A percentile compares a stretch with the other conserved stretches of the same genome.
Conservation (phyloP, 2,888 invertebrate species). For the Drosophila lutescens region DNA sequence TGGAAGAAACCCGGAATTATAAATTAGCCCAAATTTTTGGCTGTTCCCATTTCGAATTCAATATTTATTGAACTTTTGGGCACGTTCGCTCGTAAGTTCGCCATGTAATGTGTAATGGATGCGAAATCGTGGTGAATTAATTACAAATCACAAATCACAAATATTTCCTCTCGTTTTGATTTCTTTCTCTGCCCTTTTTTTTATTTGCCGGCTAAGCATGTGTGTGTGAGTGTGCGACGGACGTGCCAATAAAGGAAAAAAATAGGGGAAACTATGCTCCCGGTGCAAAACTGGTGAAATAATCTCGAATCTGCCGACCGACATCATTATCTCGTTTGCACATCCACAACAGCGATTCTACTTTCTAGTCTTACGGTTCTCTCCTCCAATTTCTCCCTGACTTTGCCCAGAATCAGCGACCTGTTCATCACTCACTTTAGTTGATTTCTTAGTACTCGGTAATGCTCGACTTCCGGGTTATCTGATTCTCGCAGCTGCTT, state of each 20-base stretch:
- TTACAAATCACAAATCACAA: slow-evolving; percentile 30
- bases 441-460: neutral
- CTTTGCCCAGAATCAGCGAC: slow-evolving; percentile 66
- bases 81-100: slow-evolving; percentile 12
- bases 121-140: slow-evolving; percentile 17
- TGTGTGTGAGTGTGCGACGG: slow-evolving; percentile 35
- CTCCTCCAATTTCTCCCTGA: slow-evolving; percentile 69
- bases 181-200: slow-evolving; percentile 23
- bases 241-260: slow-evolving; percentile 42
- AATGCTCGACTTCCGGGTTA: slow-evolving; percentile 31
- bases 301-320: slow-evolving; percentile 37
- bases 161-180: slow-evolving; percentile 24
- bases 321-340: slow-evolving; percentile 17
- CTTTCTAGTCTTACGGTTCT: slow-evolving; percentile 59
- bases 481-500: slow-evolving; percentile 10
- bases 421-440: slow-evolving; percentile 59
- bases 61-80: slow-evolving; percentile 13
- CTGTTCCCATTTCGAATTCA: slow-evolving; percentile 1
- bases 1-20: slow-evolving; percentile 13
- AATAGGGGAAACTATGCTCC: slow-evolving; percentile 39
- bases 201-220: slow-evolving; percentile 56
- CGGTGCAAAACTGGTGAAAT: slow-evolving; percentile 68
- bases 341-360: slow-evolving; percentile 39
- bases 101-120: slow-evolving; percentile 27
- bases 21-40: slow-evolving; percentile 17